phyloP scores from a whole-genome alignment of 2,113 vertebrate species.

The human (Homo sapiens) region GRCh38 chr14:54437501-54438000 shows the following conservation, averaged over 20 bases:
- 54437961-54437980: background rate
- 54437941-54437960: background rate
- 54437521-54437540: constrained; percentile 23
- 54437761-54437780: constrained; percentile 28
- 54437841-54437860: constrained; percentile 6
- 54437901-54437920: background rate
- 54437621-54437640: background rate
- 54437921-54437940: constrained; percentile 10
- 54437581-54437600: background rate
- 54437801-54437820: background rate
- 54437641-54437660: background rate
- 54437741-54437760: background rate
- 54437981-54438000: too few relatives aligned
- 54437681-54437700: background rate
- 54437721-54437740: background rate
- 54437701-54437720: constrained; percentile 21
- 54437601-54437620: background rate
- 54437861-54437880: background rate
- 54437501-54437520: background rate
- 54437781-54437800: background rate
- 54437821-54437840: background rate
- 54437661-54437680: background rate
- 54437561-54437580: background rate
- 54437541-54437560: background rate
- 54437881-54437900: constrained; percentile 25